Evolutionary conservation across 2,797 vertebrate species (phyloP), one percentile per base, ranked within the genome.

Genomic region (Cyprinodon diabolis): DNA sequence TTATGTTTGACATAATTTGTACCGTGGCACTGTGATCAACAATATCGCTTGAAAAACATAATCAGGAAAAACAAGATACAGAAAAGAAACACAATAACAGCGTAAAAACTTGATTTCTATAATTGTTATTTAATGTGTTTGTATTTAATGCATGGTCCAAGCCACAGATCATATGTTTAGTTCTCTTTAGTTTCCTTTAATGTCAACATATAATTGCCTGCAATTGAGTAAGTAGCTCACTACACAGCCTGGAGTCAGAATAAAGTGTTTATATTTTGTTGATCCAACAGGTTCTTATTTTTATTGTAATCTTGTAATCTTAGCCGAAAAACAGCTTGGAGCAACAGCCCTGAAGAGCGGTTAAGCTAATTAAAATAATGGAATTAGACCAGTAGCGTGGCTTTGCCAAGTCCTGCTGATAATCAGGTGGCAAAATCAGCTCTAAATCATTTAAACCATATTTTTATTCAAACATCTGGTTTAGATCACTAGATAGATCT

Each of bases 1-100:
- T 89, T 87, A 90, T 85, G 80, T 82, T 57, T 47, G 76, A 84
- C 57, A 65, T 81, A 35, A 62, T 74, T 73, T 37, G 52, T 43
- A 43, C 54, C 49, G 21, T 17, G 47, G 63, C 47, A 6, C 43
- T 25, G 56, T 55, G 75, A 76, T 25, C 72, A 84, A 77, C 45
- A 54, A 30, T 23, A 80, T 6, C 10, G 10, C 35, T 66, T 68
- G 55, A 76, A 81, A 54, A 63, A 58, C 45, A 71, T 47, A 75
- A 30, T 60, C 54, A 43, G 40, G 48, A 65, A 56, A 35, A 54
- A 45, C 7, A 21, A 21, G 54, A 2, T 30, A 25, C 25, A 48
- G 45, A 5, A 13, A 52, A 57, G 1, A 69, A 57, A 57, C 6
- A 72, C 48, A 49, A 63, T 60, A 1, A 40, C 6, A 55, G 14